Conservation (phyloP, 2,797 vertebrate species). For the Linurgus olivaceus region DNA sequence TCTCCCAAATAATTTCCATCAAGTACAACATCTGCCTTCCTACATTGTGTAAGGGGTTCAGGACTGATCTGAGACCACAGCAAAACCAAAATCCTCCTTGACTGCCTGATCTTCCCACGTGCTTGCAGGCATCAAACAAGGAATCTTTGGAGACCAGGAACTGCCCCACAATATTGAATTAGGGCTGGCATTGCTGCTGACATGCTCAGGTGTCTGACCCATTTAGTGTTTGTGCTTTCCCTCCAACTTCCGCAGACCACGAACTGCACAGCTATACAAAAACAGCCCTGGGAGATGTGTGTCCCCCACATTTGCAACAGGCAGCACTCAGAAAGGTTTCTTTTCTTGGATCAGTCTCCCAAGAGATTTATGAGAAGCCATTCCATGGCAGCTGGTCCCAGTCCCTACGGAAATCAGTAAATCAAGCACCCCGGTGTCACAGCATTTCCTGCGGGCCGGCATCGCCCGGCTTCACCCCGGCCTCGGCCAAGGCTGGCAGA, state of each 20-base stretch:
- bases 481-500: not conserved
- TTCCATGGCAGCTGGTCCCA: not conserved
- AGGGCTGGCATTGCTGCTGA: not conserved
- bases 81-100: not conserved
- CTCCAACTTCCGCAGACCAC: not conserved
- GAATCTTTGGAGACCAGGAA: not conserved
- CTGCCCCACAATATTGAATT: not conserved
- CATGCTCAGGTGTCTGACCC: not conserved
- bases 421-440: not conserved
- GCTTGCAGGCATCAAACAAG: not conserved
- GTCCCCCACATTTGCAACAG: not conserved
- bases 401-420: not conserved
- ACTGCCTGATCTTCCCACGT: rapidly evolving
- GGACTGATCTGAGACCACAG: not conserved
- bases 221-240: not conserved
- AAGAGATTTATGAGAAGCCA: not conserved
- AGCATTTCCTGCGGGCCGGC: not conserved
- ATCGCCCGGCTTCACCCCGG: not conserved
- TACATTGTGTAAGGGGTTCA: not conserved
- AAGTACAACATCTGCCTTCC: not conserved
- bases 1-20: not conserved
- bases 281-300: not conserved
- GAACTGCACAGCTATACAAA: not conserved
- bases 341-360: not conserved
- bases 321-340: not conserved